Percentiles rank a stretch among this genome's conserved stretches.
Evolutionary conservation across 1,140 invertebrate genomes (phyloP).

Genomic region (Euborellia annulipes): DNA sequence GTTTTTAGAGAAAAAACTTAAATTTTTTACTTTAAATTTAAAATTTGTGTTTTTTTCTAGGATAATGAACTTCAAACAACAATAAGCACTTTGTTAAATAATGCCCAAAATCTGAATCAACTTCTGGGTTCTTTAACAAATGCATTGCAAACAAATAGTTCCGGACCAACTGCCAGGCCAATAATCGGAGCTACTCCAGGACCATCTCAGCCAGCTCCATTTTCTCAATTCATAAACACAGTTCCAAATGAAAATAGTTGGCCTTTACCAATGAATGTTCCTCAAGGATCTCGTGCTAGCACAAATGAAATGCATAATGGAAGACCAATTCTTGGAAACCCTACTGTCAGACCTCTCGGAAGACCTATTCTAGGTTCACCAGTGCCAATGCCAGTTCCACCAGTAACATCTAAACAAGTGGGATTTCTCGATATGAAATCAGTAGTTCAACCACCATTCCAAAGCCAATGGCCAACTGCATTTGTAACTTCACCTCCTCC

Average conservation of each 20-base stretch:
- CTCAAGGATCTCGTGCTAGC: too few species aligned
- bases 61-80: constrained; percentile 25
- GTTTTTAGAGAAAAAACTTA: too few species aligned
- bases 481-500: constrained; percentile 4
- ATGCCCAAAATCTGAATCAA: constrained; percentile 24
- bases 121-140: constrained; percentile 18
- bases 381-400: constrained; percentile 9
- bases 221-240: constrained; percentile 11
- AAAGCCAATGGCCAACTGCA: constrained; percentile 6
- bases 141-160: constrained; percentile 10
- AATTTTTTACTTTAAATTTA: too few species aligned
- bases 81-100: constrained; percentile 22
- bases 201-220: constrained; percentile 13
- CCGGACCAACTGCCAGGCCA: too few species aligned
- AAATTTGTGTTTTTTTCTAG: too few species aligned
- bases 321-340: constrained; percentile 14
- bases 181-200: constrained; percentile 11
- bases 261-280: too few species aligned
- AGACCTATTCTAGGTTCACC: constrained; percentile 13
- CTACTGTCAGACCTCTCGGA: background rate
- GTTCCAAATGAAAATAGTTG: too few species aligned
- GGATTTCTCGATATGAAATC: constrained; percentile 12
- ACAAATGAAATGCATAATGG: too few species aligned
- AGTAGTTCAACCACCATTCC: constrained; percentile 5
- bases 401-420: constrained; percentile 10